Conservation (phyloP, 53 echinoderm and acorn worm species). For the Henricia sp. region DNA sequence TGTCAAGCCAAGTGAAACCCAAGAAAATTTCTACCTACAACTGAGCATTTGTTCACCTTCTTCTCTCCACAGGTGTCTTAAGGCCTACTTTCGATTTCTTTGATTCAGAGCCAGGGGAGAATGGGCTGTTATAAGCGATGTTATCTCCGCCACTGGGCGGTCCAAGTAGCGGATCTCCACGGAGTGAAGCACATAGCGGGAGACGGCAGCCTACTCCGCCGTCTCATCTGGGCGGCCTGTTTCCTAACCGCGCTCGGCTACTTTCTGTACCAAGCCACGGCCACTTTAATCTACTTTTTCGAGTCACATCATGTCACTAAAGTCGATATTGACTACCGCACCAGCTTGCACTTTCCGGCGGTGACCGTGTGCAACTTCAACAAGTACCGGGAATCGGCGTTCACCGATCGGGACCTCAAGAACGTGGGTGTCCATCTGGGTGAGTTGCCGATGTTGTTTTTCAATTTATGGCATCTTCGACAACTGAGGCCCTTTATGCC, state of each 20-base stretch:
- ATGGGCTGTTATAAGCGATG: conserved; percentile 40
- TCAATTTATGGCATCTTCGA: too few species aligned
- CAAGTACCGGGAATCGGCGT: conserved; percentile 67
- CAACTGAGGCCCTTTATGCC: too few species aligned
- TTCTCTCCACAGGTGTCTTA: too few species aligned
- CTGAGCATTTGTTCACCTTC: too few species aligned
- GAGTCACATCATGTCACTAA: conserved; percentile 59
- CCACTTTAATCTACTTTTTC: conserved; percentile 32
- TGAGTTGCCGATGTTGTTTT: too few species aligned
- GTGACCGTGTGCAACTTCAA: conserved; percentile 79
- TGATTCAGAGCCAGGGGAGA: too few species aligned
- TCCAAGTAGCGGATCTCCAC: conserved; percentile 55
- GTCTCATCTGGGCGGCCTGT: conserved; percentile 59
- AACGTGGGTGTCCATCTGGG: conserved; percentile 71
- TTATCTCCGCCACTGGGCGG: conserved; percentile 53
- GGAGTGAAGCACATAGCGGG: conserved; percentile 75
- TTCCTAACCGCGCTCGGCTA: conserved; percentile 33
- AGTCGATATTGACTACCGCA: conserved; percentile 60
- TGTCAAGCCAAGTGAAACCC: too few species aligned
- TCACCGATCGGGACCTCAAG: conserved; percentile 61
- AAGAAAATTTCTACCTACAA: too few species aligned
- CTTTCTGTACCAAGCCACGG: conserved; percentile 16
- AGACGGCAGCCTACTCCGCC: conserved; percentile 44
- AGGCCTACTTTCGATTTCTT: too few species aligned
- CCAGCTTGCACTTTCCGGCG: conserved; percentile 61